Evolutionary conservation across 2,888 invertebrate genomes (phyloP).

Genomic region (Tribolium freemani): DNA sequence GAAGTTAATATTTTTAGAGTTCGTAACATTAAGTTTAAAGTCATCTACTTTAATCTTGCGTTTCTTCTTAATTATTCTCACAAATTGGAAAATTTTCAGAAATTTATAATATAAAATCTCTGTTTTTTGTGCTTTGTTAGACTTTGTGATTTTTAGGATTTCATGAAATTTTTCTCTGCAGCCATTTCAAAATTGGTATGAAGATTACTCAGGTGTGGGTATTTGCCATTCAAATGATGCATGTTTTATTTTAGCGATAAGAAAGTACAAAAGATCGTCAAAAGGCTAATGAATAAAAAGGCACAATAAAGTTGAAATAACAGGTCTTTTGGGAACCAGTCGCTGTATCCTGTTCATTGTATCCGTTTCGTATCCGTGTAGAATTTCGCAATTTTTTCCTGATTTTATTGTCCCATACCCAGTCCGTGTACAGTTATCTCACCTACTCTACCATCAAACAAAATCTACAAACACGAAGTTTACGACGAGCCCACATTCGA

Average conservation of each 20-base stretch:
- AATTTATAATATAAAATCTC: too few species aligned
- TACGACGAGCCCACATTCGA: constrained; percentile 17
- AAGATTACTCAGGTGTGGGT: not conserved
- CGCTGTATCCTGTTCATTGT: constrained; percentile 27
- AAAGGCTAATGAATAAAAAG: not conserved
- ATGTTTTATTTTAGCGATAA: not conserved
- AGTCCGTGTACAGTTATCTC: constrained; percentile 27
- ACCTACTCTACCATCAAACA: constrained; percentile 14
- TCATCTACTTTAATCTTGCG: too few species aligned
- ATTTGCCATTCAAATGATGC: not conserved
- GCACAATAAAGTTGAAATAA: constrained; percentile 11
- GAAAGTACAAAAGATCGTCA: not conserved
- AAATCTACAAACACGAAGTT: constrained; percentile 11
- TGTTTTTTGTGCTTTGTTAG: too few species aligned
- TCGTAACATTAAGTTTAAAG: too few species aligned
- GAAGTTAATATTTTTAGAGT: too few species aligned
- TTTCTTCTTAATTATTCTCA: too few species aligned
- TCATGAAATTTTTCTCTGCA: too few species aligned
- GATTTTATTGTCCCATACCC: constrained; percentile 27
- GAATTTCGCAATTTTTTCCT: constrained; percentile 22
- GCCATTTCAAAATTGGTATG: too few species aligned
- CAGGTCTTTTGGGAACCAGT: constrained; percentile 19
- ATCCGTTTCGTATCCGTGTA: constrained; percentile 25
- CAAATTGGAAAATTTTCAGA: too few species aligned
- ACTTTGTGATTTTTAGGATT: too few species aligned